These are phyloP conservation scores for Heliothis peltigera DNA, from an alignment of 2,888 invertebrate genomes.

Conservation along the genomic window DNA sequence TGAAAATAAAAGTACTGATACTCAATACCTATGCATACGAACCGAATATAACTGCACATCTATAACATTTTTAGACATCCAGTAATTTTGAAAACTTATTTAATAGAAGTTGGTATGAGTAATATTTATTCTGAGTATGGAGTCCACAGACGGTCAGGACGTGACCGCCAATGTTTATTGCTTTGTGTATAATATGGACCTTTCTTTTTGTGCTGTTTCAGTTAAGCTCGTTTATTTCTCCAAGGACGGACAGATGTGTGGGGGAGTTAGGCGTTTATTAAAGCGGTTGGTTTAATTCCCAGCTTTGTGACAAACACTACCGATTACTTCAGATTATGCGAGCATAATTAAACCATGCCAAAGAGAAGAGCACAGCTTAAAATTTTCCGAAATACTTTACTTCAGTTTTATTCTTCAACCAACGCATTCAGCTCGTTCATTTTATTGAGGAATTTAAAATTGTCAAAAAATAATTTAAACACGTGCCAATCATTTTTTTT, in stretches of 20 bases:
- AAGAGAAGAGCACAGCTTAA: neutral
- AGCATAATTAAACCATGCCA: neutral
- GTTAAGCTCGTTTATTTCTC: constrained; percentile 64
- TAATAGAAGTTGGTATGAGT: constrained; percentile 20
- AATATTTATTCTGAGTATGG: constrained; percentile 20
- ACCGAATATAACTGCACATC: no score
- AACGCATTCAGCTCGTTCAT: constrained; percentile 2
- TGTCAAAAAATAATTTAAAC: constrained; percentile 20
- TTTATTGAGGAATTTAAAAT: neutral
- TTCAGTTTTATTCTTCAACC: constrained; percentile 4
- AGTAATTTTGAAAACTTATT: constrained; percentile 56
- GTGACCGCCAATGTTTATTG: constrained; percentile 69
- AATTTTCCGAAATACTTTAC: constrained; percentile 6
- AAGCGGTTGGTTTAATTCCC: constrained; percentile 14
- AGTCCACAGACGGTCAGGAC: constrained; percentile 47
- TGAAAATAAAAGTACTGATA: neutral
- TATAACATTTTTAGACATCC: constrained; percentile 18
- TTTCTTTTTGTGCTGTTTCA: constrained; percentile 66
- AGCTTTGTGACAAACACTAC: constrained; percentile 9
- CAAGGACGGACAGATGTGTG: constrained; percentile 55
- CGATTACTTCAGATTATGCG: neutral
- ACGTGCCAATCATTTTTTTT: constrained; percentile 46
- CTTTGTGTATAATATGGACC: constrained; percentile 58
- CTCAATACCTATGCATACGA: constrained; percentile 5
- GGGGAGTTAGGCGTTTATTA: constrained; percentile 45